phyloP scores from a whole-genome alignment of 2,113 vertebrate genomes.

The Megalops atlanticus region DNA sequence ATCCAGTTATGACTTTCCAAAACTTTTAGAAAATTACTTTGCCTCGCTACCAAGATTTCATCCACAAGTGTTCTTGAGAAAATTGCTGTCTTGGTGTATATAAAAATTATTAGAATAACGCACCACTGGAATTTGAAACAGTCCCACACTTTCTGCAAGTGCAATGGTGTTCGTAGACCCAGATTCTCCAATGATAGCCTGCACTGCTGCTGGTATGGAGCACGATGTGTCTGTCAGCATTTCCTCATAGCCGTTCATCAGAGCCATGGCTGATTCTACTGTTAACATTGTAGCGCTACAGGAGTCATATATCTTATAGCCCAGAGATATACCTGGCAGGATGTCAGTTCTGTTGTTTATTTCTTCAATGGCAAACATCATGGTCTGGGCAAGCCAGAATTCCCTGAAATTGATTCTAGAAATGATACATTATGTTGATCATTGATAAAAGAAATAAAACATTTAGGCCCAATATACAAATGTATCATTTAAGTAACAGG shows the following conservation, averaged over 20 bases:
- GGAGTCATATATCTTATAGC: slow-evolving; percentile 59
- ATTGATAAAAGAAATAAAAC: neutral
- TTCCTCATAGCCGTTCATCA: slow-evolving; percentile 42
- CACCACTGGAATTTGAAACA: slow-evolving; percentile 50
- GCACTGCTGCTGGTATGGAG: slow-evolving; percentile 39
- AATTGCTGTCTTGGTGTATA: too few species aligned
- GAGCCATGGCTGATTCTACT: slow-evolving; percentile 50
- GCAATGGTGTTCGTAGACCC: slow-evolving; percentile 52
- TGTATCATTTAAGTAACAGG: neutral
- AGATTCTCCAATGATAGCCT: slow-evolving; percentile 55
- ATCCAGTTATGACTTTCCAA: too few species aligned
- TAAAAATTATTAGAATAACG: neutral
- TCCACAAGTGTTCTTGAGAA: too few species aligned
- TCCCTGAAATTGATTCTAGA: slow-evolving; percentile 55
- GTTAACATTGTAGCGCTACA: slow-evolving; percentile 52
- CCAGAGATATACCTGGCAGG: slow-evolving; percentile 50
- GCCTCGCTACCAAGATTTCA: too few species aligned
- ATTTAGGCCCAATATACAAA: too few species aligned
- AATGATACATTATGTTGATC: neutral
- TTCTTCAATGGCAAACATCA: slow-evolving; percentile 60
- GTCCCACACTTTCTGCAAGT: slow-evolving; percentile 49
- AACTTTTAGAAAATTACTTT: too few species aligned
- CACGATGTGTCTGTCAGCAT: slow-evolving; percentile 45
- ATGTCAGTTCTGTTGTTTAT: slow-evolving; percentile 55
- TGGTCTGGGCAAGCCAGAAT: slow-evolving; percentile 57